Base-by-base conservation (phyloP, 1,140 invertebrate species). In the Drosophila dunni region DNA sequence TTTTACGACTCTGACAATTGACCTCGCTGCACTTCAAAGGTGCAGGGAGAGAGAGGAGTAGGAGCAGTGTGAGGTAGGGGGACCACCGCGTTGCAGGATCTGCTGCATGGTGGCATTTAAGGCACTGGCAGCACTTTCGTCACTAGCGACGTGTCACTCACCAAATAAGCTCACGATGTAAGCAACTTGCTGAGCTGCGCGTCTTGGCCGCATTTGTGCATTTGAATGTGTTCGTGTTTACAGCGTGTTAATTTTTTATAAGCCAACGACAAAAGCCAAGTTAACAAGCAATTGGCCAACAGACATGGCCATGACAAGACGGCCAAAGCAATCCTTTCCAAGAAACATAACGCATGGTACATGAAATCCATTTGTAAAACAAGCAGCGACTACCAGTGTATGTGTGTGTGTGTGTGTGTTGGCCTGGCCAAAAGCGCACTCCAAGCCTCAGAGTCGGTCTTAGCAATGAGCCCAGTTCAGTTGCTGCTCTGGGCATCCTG, bases 321-420 rank as follows among this genome's bases (percentile, higher is more conserved):
- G 60, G 60, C 72, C 79, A 69, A 79, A 79, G 83, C 67, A 88
- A 88, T 88, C 83, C 83, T 88, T 88, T 88, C 83, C 83, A 63
- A 88, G 83, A 88, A 88, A 88, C 83, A 88, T 88, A 88, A 85
- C 74, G 81, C 81, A 78, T 75, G 66, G 53, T 75, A 88, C 83
- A 89, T 88, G 79, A 88, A 88, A 78, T 78, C 77, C 83, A 88
- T 88, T 88, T 88, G 83, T 88, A 83, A 83, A 88, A 89, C 83
- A 88, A 80, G 8, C 50, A 44, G 36, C 20, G 10, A 58, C 24
- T 56, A 11, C 40, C 24, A 17, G 20, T 15, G 15, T 10, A 7
- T 10, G 36, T 24, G 6, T 54, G 66, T 79, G 60, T 79, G 83
- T 79, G 73, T 77, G 79, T 71, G 61, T 73, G 58, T 15, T 67